Conservation (phyloP, 2,113 vertebrate species). For the Candoia aspera region DNA sequence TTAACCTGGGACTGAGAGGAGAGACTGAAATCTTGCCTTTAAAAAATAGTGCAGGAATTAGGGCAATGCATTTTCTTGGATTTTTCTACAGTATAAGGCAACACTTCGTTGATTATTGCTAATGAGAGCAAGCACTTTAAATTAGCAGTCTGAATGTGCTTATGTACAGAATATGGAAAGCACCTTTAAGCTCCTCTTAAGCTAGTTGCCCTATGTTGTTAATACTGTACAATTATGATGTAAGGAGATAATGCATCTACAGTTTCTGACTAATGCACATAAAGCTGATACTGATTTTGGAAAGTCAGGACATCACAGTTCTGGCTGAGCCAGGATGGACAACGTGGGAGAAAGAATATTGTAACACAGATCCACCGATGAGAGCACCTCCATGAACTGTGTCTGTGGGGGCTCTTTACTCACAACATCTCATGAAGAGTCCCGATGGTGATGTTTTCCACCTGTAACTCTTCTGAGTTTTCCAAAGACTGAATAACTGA, state of each 20-base stretch:
- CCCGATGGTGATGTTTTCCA: not conserved
- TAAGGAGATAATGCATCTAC: not conserved
- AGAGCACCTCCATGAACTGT: not conserved
- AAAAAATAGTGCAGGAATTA: not conserved
- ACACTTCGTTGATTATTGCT: not conserved
- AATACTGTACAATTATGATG: not conserved
- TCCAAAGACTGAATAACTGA: not conserved
- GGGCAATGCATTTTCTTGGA: not conserved
- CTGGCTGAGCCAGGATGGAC: not conserved
- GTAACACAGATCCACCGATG: not conserved
- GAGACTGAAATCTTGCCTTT: not conserved
- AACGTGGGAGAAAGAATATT: not conserved
- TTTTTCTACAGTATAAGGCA: not conserved
- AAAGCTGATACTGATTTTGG: not conserved
- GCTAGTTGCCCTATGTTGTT: not conserved
- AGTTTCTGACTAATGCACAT: not conserved
- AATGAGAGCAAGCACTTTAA: not conserved
- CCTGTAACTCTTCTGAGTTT: not conserved
- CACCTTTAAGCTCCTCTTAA: not conserved
- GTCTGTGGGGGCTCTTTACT: not conserved
- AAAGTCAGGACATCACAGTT: not conserved
- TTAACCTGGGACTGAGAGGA: not conserved
- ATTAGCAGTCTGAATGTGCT: not conserved
- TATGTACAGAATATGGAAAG: not conserved
- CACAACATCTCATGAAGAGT: not conserved